Evolutionary conservation across 2,888 invertebrate genomes (phyloP).

Genomic region (Drosophila demipolita): DNA sequence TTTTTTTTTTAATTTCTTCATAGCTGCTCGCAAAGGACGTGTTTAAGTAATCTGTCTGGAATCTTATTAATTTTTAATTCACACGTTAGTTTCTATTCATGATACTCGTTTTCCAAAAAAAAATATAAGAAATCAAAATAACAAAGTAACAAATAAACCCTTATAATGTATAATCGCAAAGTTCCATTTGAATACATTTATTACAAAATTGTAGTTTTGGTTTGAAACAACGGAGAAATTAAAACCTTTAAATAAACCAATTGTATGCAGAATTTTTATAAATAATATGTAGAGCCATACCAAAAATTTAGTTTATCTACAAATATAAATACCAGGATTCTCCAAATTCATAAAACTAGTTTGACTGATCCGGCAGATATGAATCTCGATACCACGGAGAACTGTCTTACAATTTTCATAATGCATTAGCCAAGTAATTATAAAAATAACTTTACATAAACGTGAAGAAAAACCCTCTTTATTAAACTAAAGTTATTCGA

Average conservation of each 20-base stretch:
- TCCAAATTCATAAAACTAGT: slow-evolving; percentile 30
- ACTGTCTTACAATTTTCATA: slow-evolving; percentile 60
- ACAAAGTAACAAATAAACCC: slow-evolving; percentile 53
- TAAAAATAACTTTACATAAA: slow-evolving; percentile 59
- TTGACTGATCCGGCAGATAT: slow-evolving; percentile 38
- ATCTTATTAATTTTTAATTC: slow-evolving; percentile 60
- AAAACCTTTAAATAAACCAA: slow-evolving; percentile 43
- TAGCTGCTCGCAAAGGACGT: slow-evolving; percentile 84
- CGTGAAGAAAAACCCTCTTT: slow-evolving; percentile 40
- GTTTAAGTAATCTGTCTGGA: slow-evolving; percentile 77
- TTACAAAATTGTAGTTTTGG: slow-evolving; percentile 69
- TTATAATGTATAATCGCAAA: slow-evolving; percentile 64
- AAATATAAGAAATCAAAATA: slow-evolving; percentile 45
- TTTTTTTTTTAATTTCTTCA: slow-evolving; percentile 10
- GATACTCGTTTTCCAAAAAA: slow-evolving; percentile 58
- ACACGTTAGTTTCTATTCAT: slow-evolving; percentile 73
- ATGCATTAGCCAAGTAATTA: slow-evolving; percentile 67
- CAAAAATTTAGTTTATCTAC: slow-evolving; percentile 31
- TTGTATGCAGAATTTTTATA: slow-evolving; percentile 40
- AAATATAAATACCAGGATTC: slow-evolving; percentile 17
- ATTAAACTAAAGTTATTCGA: slow-evolving; percentile 53
- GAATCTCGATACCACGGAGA: slow-evolving; percentile 29
- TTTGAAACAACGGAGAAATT: slow-evolving; percentile 55
- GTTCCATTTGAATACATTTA: slow-evolving; percentile 57
- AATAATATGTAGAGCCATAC: slow-evolving; percentile 33